Evolutionary conservation across 2,797 vertebrate species (phyloP).

Genomic region (Pangasius krempfi): DNA sequence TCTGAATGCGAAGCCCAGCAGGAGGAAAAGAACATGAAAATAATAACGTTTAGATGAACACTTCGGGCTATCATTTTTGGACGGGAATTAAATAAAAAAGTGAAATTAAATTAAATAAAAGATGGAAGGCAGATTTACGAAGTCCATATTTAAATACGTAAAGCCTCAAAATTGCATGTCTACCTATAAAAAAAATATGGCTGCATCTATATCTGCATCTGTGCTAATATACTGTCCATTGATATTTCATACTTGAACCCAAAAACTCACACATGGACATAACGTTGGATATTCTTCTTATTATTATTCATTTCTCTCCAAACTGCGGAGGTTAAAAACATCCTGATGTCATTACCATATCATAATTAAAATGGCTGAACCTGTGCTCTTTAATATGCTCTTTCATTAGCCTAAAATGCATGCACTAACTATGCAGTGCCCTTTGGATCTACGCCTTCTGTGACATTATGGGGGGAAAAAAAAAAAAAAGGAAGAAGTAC

Average conservation of each 20-base stretch:
- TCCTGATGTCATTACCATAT: conserved; percentile 34
- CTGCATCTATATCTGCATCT: neutral
- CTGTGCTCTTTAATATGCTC: conserved; percentile 32
- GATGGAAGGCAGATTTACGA: conserved; percentile 10
- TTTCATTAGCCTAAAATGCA: conserved; percentile 33
- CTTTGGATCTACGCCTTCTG: conserved; percentile 6
- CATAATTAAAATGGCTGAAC: conserved; percentile 34
- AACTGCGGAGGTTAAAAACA: conserved; percentile 6
- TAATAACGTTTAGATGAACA: conserved; percentile 12
- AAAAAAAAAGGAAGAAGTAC: neutral
- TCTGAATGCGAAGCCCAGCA: neutral
- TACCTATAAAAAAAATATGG: neutral
- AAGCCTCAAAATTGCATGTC: neutral
- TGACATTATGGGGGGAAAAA: conserved; percentile 10
- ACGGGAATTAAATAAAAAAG: conserved; percentile 16
- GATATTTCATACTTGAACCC: neutral
- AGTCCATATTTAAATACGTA: neutral
- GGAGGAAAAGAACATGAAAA: neutral
- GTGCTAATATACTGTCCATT: neutral
- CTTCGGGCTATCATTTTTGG: neutral
- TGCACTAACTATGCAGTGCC: neutral
- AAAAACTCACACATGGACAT: neutral
- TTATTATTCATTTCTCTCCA: neutral
- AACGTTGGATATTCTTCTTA: neutral
- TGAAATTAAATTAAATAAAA: neutral